Evolutionary conservation across 1,140 invertebrate genomes (phyloP).

Genomic region (Zaprionus ghesquierei): DNA sequence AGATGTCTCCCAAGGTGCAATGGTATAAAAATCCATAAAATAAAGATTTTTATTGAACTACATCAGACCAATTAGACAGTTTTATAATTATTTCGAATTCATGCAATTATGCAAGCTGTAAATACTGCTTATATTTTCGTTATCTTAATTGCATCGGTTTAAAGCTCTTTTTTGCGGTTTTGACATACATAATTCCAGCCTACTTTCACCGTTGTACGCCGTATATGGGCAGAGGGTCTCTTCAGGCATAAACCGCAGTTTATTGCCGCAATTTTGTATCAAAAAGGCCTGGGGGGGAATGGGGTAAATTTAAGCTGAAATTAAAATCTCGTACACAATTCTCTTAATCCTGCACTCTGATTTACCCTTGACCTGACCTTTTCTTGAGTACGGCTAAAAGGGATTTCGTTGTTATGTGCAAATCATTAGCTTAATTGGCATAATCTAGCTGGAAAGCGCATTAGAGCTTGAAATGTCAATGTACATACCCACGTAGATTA

Average conservation of each 20-base stretch:
- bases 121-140: not conserved
- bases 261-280: not conserved
- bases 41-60: too few species aligned
- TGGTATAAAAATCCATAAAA: too few species aligned
- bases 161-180: not conserved
- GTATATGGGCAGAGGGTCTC: not conserved
- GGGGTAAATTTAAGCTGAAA: not conserved
- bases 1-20: too few species aligned
- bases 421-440: not conserved
- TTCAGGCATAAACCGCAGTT: not conserved
- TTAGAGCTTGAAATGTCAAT: conserved; percentile 1
- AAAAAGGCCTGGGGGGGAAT: not conserved
- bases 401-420: not conserved
- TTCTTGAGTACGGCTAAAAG: not conserved
- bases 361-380: not conserved
- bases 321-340: not conserved
- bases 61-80: not conserved
- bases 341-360: not conserved
- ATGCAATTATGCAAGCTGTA: too few species aligned
- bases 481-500: too few species aligned
- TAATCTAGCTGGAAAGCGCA: not conserved
- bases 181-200: not conserved
- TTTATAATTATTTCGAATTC: too few species aligned
- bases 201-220: not conserved
- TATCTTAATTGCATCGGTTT: not conserved